These are phyloP conservation scores for Daptonema setosum DNA, from an alignment of 2,888 invertebrate genomes.

Conservation along the genomic window DNA sequence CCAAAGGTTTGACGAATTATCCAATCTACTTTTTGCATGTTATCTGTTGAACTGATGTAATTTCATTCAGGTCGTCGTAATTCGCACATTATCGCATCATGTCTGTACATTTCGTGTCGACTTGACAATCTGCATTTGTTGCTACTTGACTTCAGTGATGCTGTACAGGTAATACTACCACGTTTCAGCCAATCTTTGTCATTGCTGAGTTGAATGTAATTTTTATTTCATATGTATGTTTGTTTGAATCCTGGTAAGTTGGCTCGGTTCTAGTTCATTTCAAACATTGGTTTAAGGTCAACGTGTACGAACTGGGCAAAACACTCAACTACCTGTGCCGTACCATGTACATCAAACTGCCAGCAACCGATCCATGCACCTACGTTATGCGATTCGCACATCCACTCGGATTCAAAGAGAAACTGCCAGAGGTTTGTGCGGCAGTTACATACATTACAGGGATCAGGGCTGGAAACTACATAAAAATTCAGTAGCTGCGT, in stretches of 20 bases:
- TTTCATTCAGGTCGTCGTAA: slow-evolving; percentile 48
- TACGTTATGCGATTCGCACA: slow-evolving; percentile 85
- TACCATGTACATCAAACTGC: slow-evolving; percentile 51
- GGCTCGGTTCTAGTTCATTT: too few species aligned
- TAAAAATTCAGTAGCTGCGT: not conserved
- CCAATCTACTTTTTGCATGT: too few species aligned
- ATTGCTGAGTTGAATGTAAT: too few species aligned
- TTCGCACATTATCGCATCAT: slow-evolving; percentile 77
- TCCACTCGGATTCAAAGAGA: slow-evolving; percentile 59
- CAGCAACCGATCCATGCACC: slow-evolving; percentile 61
- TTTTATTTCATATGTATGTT: too few species aligned
- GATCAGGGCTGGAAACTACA: too few species aligned
- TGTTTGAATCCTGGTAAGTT: too few species aligned
- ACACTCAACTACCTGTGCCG: slow-evolving; percentile 70
- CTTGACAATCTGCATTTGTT: slow-evolving; percentile 83
- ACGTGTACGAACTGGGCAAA: slow-evolving; percentile 78
- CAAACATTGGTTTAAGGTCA: slow-evolving; percentile 65
- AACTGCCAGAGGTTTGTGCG: slow-evolving; percentile 49
- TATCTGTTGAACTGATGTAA: not conserved
- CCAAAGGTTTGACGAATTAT: too few species aligned
- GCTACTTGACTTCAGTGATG: slow-evolving; percentile 86
- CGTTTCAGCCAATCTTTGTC: too few species aligned
- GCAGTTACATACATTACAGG: too few species aligned
- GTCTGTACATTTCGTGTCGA: slow-evolving; percentile 86
- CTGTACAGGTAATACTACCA: slow-evolving; percentile 7